Conservation (phyloP, 2,888 invertebrate species). For the Cephus sareptanus region DNA sequence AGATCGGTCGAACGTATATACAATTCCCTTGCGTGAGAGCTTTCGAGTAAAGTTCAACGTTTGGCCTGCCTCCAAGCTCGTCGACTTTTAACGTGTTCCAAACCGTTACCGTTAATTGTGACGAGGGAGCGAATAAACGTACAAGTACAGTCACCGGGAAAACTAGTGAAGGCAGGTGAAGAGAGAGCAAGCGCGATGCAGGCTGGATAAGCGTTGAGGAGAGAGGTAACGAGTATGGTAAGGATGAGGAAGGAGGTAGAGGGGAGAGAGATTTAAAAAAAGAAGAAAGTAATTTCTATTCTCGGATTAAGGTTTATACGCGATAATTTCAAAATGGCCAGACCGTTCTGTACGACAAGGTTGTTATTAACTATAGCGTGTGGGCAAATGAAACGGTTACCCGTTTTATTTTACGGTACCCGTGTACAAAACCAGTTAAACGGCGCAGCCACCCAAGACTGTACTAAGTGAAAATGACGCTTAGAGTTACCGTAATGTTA, state of each 20-base stretch:
- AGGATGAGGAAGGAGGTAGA: neutral
- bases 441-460: neutral
- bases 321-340: conserved; percentile 41
- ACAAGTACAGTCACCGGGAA: too few relatives aligned
- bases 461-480: conserved; percentile 39
- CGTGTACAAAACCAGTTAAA: neutral
- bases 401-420: conserved; percentile 22
- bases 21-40: too few relatives aligned
- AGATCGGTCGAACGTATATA: too few relatives aligned
- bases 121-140: conserved; percentile 10
- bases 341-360: neutral
- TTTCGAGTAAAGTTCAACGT: conserved; percentile 2
- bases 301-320: conserved; percentile 52
- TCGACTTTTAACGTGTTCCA: conserved; percentile 23
- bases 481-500: conserved; percentile 33
- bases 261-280: neutral
- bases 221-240: neutral
- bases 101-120: conserved; percentile 21
- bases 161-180: neutral
- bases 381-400: conserved; percentile 50
- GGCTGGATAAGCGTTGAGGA: conserved; percentile 12
- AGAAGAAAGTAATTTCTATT: conserved; percentile 43
- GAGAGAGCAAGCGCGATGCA: conserved; percentile 12
- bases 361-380: conserved; percentile 28
- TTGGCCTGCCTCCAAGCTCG: conserved; percentile 19